Evolutionary conservation across 2,888 invertebrate species (phyloP), one percentile per base, ranked within the genome.

Genomic region (Graphium colonna): DNA sequence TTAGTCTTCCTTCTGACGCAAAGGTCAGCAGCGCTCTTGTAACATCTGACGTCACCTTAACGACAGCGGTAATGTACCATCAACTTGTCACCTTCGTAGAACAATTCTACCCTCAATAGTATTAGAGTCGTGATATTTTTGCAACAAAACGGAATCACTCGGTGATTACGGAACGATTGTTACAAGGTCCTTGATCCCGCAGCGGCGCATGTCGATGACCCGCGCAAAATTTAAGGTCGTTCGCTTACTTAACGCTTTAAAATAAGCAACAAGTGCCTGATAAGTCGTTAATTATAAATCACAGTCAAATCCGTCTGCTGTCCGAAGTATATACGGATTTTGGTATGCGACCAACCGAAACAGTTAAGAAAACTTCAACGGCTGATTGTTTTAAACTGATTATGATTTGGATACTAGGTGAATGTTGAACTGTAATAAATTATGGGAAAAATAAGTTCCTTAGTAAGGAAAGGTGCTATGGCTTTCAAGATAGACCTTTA

Each of bases 91-190:
- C 21, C 21, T 21, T 21, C 21, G 5, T 21, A 3, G 5, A 21
- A 21, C 21, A 21, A n/a, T n/a, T 21, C 21, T 21, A 21, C 21
- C 21, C 5, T 21, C 21, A 21, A 3, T 5, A 5, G 21, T 5
- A 5, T 21, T 21, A 21, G 21, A 21, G 21, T 21, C 21, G 21
- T 5, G 21, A 21, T 21, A 21, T 21, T 21, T 21, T 21, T 21
- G 21, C 21, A 21, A 3, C 21, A 5, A 21, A 21, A 21, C 21
- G 21, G 21, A 21, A 21, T 21, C 21, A 21, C 21, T 21, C 21
- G 39, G 26, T 31, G 51, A 36, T 13, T 45, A 51, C 36, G 36
- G 31, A 44, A 17, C 38, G 43, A 44, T 51, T 52, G 42, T 36
- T 33, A 31, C 17, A 10, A 17, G 12, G 52, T 46, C 41, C 47